Percentiles rank a stretch among this genome's conserved stretches.
Conservation (phyloP, 2,888 invertebrate genomes). For the Lutraria lutraria region DNA sequence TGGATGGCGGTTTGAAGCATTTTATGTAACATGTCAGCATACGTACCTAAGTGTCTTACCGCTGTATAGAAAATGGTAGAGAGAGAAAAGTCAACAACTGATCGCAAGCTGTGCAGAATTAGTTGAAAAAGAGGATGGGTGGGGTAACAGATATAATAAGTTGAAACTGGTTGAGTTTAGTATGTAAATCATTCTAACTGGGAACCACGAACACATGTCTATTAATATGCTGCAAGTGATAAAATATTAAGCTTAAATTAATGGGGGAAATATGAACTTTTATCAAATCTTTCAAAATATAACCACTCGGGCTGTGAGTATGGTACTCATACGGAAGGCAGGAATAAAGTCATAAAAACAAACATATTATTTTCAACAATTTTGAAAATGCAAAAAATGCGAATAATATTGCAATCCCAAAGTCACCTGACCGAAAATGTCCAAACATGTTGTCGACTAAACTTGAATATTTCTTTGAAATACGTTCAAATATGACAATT, state of each 20-base stretch:
- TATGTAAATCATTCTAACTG: neutral
- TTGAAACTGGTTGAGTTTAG: constrained; percentile 1
- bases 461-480: no score
- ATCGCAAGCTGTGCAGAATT: constrained; percentile 15
- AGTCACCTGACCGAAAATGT: no score
- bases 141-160: constrained; percentile 11
- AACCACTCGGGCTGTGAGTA: neutral
- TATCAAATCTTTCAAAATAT: neutral
- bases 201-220: neutral
- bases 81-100: neutral
- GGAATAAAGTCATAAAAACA: constrained; percentile 3
- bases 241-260: neutral
- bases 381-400: neutral
- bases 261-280: neutral
- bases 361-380: neutral
- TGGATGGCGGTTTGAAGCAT: constrained; percentile 17
- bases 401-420: neutral
- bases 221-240: neutral
- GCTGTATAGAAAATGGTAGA: constrained; percentile 17
- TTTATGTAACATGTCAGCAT: constrained; percentile 8
- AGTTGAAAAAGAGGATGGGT: neutral
- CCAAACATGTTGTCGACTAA: no score
- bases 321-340: neutral
- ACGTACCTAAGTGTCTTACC: constrained; percentile 41
- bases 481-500: no score